Percentiles rank a stretch among this genome's conserved stretches.
phyloP scores from a whole-genome alignment of 2,797 vertebrate genomes.

The Mormyrops boulengeri region DNA sequence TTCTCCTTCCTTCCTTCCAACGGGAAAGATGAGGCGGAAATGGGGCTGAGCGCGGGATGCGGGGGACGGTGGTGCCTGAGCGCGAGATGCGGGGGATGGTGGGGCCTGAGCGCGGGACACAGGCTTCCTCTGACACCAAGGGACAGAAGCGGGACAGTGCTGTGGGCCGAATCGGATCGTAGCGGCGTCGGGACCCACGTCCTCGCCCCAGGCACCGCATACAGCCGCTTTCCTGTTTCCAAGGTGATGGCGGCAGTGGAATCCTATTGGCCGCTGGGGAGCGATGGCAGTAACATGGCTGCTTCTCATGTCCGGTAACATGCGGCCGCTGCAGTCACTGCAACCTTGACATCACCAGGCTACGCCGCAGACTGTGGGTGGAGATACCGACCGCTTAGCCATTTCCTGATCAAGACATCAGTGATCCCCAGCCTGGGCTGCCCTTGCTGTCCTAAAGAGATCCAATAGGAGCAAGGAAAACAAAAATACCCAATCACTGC shows the following conservation, averaged over 20 bases:
- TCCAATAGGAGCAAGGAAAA: not conserved
- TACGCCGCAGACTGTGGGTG: not conserved
- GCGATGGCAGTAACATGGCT: constrained; percentile 36
- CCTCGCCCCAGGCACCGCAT: not conserved
- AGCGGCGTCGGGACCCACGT: not conserved
- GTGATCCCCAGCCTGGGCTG: not conserved
- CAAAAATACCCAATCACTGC: not conserved
- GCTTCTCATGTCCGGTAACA: not conserved
- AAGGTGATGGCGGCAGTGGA: constrained; percentile 36
- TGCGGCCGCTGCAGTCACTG: not conserved
- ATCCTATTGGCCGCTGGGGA: constrained; percentile 45
- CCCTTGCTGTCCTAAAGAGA: not conserved
- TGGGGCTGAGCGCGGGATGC: not conserved
- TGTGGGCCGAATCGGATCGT: not conserved
- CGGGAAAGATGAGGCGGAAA: not conserved
- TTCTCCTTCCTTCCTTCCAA: not conserved
- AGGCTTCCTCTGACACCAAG: not conserved
- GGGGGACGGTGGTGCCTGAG: not conserved
- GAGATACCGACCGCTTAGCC: not conserved
- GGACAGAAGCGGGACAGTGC: not conserved
- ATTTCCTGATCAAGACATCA: not conserved
- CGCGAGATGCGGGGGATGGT: not conserved
- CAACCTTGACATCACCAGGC: not conserved
- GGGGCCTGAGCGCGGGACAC: not conserved
- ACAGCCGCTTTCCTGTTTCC: not conserved